Evolutionary conservation across 2,888 invertebrate genomes (phyloP), one percentile per base, ranked within the genome.

Genomic region (Clanis bilineata): DNA sequence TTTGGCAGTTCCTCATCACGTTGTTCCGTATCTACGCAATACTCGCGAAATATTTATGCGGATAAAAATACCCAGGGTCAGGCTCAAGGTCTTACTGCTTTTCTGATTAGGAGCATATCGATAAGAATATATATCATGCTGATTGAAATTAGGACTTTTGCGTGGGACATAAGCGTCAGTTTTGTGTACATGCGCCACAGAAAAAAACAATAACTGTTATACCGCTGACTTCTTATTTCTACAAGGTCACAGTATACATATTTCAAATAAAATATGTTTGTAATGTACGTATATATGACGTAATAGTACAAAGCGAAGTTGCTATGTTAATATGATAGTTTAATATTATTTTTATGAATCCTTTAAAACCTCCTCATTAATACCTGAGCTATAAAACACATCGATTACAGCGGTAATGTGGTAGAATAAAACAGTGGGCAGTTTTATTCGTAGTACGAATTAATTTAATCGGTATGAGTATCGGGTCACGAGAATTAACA

Each of bases 21-120:
- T 79, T 76, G 77, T 69, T 74, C 60, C 71, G 72, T 79, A 82
- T 83, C 81, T 83, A 80, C 79, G 80, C 78, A 80, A 74, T 74
- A 77, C 73, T 90, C 83, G 90, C 90, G 76, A 90, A 91, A 88
- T 88, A 70, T 75, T 66, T 75, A 86, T 84, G 86, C 86, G 88
- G 88, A 90, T 88, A 88, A 91, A 90, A 90, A 89, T 90, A 87
- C 78, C 83, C 91, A 91, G 85, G 91, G 91, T 89, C 91, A 89
- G 82, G 85, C 86, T 88, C 90, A 91, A 92, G 91, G 91, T 85
- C 83, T 85, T 68, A 69, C 77, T 75, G 85, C 85, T 88, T 90
- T 90, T 89, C 88, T 88, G 91, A 91, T 91, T 91, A 90, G 82
- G 76, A 79, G 76, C 77, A 79, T 70, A 73, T 72, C 82, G 91